Evolutionary conservation across 2,888 invertebrate genomes (phyloP).

Genomic region (Holacanthella duospinosa): DNA sequence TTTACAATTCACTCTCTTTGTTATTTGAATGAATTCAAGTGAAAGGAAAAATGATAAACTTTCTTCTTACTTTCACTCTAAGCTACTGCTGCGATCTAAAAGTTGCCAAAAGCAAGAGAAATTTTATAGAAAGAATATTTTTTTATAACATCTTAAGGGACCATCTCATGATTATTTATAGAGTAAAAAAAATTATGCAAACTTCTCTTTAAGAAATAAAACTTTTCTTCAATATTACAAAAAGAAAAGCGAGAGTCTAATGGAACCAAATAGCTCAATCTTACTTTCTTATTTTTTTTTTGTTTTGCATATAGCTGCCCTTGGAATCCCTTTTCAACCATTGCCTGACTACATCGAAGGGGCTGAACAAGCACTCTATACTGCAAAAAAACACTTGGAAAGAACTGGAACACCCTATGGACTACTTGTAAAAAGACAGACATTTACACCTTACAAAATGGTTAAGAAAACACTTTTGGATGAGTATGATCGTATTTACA

Average conservation of each 20-base stretch:
- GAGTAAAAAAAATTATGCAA: background rate
- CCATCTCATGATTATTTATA: background rate
- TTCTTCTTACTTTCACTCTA: too few species aligned
- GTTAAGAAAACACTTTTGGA: constrained; percentile 24
- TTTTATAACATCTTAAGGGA: too few species aligned
- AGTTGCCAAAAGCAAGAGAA: too few species aligned
- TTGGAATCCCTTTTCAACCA: constrained; percentile 40
- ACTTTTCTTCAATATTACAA: too few species aligned
- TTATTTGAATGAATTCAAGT: too few species aligned
- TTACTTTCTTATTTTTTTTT: constrained; percentile 2
- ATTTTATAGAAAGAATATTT: too few species aligned
- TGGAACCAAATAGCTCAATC: too few species aligned
- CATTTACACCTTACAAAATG: constrained; percentile 42
- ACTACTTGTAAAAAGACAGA: constrained; percentile 43
- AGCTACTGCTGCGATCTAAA: too few species aligned
- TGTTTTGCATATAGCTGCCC: constrained; percentile 36
- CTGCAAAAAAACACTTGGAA: constrained; percentile 43
- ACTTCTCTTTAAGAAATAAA: background rate
- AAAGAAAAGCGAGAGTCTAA: too few species aligned
- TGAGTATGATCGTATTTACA: constrained; percentile 35
- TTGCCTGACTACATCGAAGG: constrained; percentile 44
- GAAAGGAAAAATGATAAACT: too few species aligned
- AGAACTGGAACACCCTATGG: constrained; percentile 42
- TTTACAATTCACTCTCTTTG: too few species aligned
- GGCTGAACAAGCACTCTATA: constrained; percentile 39